Conservation (phyloP, 2,113 vertebrate species). For the Scophthalmus maximus region DNA sequence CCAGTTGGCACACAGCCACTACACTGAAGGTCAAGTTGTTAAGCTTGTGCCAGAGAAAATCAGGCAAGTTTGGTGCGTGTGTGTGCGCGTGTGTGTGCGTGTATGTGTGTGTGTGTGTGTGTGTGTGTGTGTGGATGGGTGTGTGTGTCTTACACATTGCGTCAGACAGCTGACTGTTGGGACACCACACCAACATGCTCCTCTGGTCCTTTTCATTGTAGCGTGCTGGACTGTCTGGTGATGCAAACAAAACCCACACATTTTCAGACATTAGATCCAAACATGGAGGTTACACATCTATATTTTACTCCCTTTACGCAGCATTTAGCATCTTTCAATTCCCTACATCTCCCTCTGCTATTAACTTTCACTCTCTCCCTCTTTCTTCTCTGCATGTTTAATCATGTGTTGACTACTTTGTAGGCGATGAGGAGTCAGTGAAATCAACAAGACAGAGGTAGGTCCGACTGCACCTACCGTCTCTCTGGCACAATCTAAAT, state of each 20-base stretch:
- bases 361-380: neutral
- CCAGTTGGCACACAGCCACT: conserved; percentile 4
- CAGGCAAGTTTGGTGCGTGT: neutral
- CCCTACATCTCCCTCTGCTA: neutral
- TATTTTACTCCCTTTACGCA: neutral
- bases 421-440: too few species aligned
- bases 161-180: conserved; percentile 88
- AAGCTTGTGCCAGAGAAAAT: too few species aligned
- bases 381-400: neutral
- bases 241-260: conserved; percentile 10
- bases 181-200: conserved; percentile 95
- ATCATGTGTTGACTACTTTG: neutral
- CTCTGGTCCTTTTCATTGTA: conserved; percentile 88
- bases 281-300: neutral
- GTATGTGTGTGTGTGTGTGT: conserved; percentile 9
- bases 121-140: conserved; percentile 6
- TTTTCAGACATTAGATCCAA: neutral
- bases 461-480: too few species aligned
- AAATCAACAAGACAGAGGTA: too few species aligned
- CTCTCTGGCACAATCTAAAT: too few species aligned
- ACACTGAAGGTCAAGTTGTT: conserved; percentile 20
- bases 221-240: conserved; percentile 83
- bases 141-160: conserved; percentile 87
- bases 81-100: conserved; percentile 6
- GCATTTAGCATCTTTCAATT: neutral